Conservation (phyloP, 2,113 vertebrate species). For the Gymnocephalus cernua region DNA sequence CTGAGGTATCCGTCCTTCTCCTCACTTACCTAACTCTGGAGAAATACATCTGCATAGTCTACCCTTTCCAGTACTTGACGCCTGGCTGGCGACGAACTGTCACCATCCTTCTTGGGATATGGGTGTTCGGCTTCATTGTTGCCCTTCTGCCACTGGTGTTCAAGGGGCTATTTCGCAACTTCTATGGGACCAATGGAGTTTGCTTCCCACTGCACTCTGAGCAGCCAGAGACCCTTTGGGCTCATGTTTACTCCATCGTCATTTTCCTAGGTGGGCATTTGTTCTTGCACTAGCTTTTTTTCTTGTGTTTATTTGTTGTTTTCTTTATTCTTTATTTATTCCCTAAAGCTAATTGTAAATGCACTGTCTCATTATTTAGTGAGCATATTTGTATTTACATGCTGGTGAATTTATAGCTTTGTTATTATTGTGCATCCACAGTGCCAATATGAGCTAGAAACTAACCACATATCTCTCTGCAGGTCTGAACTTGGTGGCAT, state of each 20-base stretch:
- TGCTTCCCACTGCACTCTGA: slow-evolving; percentile 97
- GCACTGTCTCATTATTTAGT: neutral
- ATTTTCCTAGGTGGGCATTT: slow-evolving; percentile 93
- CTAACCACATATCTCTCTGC: slow-evolving; percentile 47
- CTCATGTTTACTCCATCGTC: slow-evolving; percentile 94
- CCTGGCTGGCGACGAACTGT: slow-evolving; percentile 91
- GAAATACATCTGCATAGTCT: slow-evolving; percentile 98
- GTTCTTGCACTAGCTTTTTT: neutral
- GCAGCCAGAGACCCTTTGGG: slow-evolving; percentile 90
- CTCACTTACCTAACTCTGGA: slow-evolving; percentile 97
- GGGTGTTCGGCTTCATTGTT: slow-evolving; percentile 91
- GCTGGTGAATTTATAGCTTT: neutral
- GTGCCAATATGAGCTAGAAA: neutral
- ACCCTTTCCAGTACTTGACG: slow-evolving; percentile 94
- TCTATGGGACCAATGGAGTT: slow-evolving; percentile 96
- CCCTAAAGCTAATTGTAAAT: neutral
- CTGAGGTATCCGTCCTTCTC: slow-evolving; percentile 96
- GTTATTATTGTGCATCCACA: neutral
- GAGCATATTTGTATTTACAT: neutral
- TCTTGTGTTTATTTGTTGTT: neutral
- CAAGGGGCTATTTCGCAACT: slow-evolving; percentile 93
- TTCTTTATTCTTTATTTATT: neutral
- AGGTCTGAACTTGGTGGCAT: slow-evolving; percentile 96
- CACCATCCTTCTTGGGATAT: slow-evolving; percentile 90
- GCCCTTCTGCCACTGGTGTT: slow-evolving; percentile 92